Evolutionary conservation across 2,113 vertebrate species (phyloP).

Genomic region (Pedetes capensis): DNA sequence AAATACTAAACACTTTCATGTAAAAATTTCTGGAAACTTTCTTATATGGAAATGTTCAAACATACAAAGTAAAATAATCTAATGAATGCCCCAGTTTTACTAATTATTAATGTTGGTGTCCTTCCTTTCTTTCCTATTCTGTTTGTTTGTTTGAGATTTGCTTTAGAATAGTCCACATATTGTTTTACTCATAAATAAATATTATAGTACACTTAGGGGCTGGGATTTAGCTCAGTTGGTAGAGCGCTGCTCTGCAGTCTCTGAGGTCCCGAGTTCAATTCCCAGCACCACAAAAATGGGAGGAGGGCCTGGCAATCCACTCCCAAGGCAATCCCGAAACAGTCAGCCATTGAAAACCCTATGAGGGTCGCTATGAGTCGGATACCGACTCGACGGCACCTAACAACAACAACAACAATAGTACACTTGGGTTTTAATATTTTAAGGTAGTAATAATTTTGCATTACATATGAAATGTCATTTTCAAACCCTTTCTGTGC

Average conservation of each 20-base stretch:
- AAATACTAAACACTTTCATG: constrained; percentile 1
- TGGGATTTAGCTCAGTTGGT: too few relatives aligned
- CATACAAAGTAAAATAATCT: neutral
- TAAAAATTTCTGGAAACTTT: neutral
- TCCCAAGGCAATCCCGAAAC: too few relatives aligned
- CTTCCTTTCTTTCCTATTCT: neutral
- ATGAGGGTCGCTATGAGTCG: too few relatives aligned
- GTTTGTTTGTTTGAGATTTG: neutral
- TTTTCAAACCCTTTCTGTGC: neutral
- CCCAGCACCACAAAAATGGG: too few relatives aligned
- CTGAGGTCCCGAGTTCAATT: too few relatives aligned
- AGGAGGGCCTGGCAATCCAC: too few relatives aligned
- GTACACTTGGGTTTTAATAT: constrained; percentile 1
- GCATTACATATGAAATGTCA: neutral
- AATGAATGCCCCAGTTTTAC: neutral
- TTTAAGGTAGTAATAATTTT: neutral
- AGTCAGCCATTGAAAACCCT: too few relatives aligned
- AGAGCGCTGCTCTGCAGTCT: too few relatives aligned
- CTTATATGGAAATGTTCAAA: constrained; percentile 31
- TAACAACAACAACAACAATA: too few relatives aligned
- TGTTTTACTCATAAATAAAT: constrained; percentile 2
- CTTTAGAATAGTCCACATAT: constrained; percentile 15
- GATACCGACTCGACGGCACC: too few relatives aligned
- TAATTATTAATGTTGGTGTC: neutral
- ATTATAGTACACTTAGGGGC: neutral